These are phyloP conservation scores for Chymomyza amoena DNA, from an alignment of 2,888 invertebrate genomes.

Conservation along the genomic window DNA sequence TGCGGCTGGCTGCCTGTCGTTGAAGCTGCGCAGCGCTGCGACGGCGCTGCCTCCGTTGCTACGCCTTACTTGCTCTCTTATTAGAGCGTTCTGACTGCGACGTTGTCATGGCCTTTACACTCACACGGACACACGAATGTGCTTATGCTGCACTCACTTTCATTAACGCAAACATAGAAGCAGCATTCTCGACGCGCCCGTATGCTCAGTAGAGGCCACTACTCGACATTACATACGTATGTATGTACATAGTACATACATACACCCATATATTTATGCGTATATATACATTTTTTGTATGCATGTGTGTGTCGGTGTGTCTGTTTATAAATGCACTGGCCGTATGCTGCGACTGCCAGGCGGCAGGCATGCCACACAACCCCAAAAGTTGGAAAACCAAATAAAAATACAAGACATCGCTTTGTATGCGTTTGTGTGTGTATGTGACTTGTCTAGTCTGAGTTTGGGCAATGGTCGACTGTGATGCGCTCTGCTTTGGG, in stretches of 20 bases:
- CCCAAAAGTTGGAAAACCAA: conserved; percentile 72
- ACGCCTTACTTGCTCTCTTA: conserved; percentile 59
- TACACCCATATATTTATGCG: conserved; percentile 14
- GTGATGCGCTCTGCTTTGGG: conserved; percentile 19
- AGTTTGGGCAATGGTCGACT: neutral
- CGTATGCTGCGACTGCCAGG: conserved; percentile 18
- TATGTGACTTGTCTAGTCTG: conserved; percentile 16
- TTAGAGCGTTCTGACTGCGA: conserved; percentile 34
- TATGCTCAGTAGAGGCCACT: neutral
- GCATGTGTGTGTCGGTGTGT: conserved; percentile 26
- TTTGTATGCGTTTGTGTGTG: neutral
- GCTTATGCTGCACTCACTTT: conserved; percentile 62
- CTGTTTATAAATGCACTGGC: conserved; percentile 44
- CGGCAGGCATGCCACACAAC: conserved; percentile 40
- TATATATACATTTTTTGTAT: conserved; percentile 22
- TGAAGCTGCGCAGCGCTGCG: conserved; percentile 42
- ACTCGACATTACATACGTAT: conserved; percentile 6
- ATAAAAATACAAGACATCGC: conserved; percentile 63
- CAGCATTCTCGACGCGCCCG: conserved; percentile 56
- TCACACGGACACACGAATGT: conserved; percentile 31
- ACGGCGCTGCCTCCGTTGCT: conserved; percentile 12
- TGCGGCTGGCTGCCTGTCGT: conserved; percentile 31
- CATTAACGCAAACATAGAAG: conserved; percentile 57
- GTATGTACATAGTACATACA: conserved; percentile 22
- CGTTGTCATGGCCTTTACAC: conserved; percentile 24